phyloP scores from a whole-genome alignment of 23 tunicate species.

The Trididemnum nubilum region DNA sequence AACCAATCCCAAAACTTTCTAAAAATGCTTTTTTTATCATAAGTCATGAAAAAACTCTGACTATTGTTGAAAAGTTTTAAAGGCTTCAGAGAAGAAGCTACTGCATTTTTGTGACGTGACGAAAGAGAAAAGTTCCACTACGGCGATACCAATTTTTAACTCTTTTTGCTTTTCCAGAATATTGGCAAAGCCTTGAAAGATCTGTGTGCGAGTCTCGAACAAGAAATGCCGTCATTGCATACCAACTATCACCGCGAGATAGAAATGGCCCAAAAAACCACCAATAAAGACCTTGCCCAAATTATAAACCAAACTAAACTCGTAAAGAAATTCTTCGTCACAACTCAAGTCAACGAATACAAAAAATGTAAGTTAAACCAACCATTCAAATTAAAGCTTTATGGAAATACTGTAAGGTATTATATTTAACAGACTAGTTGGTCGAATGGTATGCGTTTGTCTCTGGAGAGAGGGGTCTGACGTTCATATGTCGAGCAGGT shows the following conservation, averaged over 20 bases:
- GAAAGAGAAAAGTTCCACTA: too few relatives aligned
- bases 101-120: too few relatives aligned
- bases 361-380: conserved; percentile 72
- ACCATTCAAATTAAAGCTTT: background rate
- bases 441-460: too few relatives aligned
- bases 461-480: too few relatives aligned
- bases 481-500: too few relatives aligned
- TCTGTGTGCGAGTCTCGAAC: conserved; percentile 65
- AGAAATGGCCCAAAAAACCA: conserved; percentile 94
- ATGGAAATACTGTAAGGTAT: too few relatives aligned
- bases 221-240: conserved; percentile 46
- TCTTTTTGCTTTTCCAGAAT: conserved; percentile 31
- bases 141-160: background rate
- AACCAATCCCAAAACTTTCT: too few relatives aligned
- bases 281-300: conserved; percentile 88
- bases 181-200: conserved; percentile 82
- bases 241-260: conserved; percentile 83
- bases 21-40: too few relatives aligned
- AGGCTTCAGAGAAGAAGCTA: too few relatives aligned
- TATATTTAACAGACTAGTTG: too few relatives aligned
- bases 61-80: too few relatives aligned
- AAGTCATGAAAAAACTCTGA: too few relatives aligned
- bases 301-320: conserved; percentile 86
- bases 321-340: conserved; percentile 74
- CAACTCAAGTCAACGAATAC: conserved; percentile 90